Base-by-base conservation (phyloP, 2,888 invertebrate species). In the Ormia ochracea region DNA sequence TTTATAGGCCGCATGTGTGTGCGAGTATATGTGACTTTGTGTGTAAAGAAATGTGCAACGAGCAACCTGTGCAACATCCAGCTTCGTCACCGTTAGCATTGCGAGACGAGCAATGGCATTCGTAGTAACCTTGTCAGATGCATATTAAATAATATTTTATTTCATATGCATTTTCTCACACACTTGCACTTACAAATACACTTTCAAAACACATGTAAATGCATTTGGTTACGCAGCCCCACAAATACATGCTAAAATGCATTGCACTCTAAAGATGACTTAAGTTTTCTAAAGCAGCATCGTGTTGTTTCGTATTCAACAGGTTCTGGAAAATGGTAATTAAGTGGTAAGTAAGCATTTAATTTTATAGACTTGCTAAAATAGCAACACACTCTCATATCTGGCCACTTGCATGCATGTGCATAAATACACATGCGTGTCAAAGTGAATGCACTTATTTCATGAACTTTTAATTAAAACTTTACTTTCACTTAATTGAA, bases 241-340 rank as follows among this genome's bases (percentile, higher is more conserved):
- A 72, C 26, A 63, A 19, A 50, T 56, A 48, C 48, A 26, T 56
- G 23, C 31, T 58, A 48, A 77, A 56, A 50, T 77, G 63, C 19
- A 56, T 69, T 70, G 63, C 56, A 69, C 63, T 77, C 63, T 56
- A 31, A 77, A 58, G 74, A 74, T 75, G 78, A 78, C 75, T 79
- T 79, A 52, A 75, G 59, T 59, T 63, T 26, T 52, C 58, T 61
- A 19, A 31, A 23, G 26, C 65, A 41, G 17, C 43, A 54, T 36
- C 31, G 50, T 56, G 48, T 14, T 77, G 58, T 68, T 63, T 33
- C 61, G 69, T 63, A 69, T 80, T 72, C 80, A 80, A 80, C 80
- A 80, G 80, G 80, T 80, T 68, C 76, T 68, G 76, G 80, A 72
- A 75, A 76, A 76, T 80, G 80, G 76, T 80, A 76, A 80, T 80